Percentiles rank a stretch among this genome's conserved stretches.
Conservation (phyloP, 2,113 vertebrate genomes). For the Eidolon helvum region DNA sequence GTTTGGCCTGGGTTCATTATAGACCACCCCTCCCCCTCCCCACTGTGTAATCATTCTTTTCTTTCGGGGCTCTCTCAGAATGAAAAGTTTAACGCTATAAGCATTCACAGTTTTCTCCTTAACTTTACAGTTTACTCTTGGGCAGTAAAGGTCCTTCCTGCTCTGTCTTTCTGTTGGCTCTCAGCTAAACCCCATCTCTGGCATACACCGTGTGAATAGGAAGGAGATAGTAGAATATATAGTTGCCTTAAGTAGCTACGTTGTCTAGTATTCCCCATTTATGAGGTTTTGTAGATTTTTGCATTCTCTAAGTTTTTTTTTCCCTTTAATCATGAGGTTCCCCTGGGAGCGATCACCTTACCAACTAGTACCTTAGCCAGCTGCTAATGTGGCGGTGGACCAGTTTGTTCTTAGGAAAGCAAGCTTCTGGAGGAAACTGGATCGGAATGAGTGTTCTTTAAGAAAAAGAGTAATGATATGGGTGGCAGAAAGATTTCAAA, state of each 20-base stretch:
- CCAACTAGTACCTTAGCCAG: neutral
- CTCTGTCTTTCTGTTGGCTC: neutral
- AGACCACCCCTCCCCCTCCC: neutral
- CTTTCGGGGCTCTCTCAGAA: neutral
- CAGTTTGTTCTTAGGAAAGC: neutral
- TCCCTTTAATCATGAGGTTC: neutral
- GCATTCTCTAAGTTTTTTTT: neutral
- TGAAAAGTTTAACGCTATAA: neutral
- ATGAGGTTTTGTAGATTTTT: neutral
- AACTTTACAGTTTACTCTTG: neutral
- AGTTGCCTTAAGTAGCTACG: neutral
- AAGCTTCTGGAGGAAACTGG: neutral
- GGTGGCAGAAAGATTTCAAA: neutral
- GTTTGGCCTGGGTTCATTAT: neutral
- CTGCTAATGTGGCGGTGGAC: neutral
- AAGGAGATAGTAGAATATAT: neutral
- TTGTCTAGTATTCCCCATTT: neutral
- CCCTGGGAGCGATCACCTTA: neutral
- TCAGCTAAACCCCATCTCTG: neutral
- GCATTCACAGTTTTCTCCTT: neutral
- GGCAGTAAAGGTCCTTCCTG: neutral
- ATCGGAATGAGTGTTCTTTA: neutral
- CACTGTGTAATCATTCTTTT: neutral
- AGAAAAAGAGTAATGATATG: neutral
- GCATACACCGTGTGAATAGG: neutral